phyloP scores from a whole-genome alignment of 2,113 vertebrate species.

The Smithornis capensis region DNA sequence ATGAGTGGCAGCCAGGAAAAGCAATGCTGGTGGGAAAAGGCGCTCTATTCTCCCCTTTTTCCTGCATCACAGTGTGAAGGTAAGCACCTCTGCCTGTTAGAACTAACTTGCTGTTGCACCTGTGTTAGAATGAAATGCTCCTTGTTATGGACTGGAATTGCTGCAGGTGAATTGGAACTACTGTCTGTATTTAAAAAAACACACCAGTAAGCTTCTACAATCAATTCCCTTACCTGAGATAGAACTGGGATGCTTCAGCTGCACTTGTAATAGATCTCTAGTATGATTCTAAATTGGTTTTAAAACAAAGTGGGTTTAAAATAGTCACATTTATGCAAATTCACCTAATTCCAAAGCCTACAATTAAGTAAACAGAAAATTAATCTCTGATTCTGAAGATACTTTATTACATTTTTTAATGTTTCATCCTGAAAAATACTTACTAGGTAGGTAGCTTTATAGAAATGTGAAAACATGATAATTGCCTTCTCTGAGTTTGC shows the following conservation, averaged over 20 bases:
- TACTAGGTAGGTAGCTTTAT: background rate
- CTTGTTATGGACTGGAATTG: background rate
- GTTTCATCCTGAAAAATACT: background rate
- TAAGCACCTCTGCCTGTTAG: constrained; percentile 65
- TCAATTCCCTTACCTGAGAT: background rate
- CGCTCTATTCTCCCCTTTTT: constrained; percentile 90
- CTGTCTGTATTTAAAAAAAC: background rate
- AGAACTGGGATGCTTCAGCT: background rate
- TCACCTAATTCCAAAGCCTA: background rate
- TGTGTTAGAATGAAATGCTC: background rate
- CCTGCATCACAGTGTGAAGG: constrained; percentile 91
- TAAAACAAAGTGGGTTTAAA: background rate
- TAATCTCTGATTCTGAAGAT: background rate
- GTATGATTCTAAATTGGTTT: background rate
- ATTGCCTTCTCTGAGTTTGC: background rate
- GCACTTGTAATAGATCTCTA: background rate
- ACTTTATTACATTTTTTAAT: background rate
- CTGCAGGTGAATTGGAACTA: background rate
- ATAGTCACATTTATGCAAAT: background rate
- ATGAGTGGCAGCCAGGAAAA: constrained; percentile 84
- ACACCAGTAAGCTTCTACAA: background rate
- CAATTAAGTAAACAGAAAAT: background rate
- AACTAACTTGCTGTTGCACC: background rate
- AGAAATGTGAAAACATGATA: background rate
- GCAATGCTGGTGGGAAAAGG: constrained; percentile 96